phyloP scores from a whole-genome alignment of 2,113 vertebrate species.

The Struthio camelus region DNA sequence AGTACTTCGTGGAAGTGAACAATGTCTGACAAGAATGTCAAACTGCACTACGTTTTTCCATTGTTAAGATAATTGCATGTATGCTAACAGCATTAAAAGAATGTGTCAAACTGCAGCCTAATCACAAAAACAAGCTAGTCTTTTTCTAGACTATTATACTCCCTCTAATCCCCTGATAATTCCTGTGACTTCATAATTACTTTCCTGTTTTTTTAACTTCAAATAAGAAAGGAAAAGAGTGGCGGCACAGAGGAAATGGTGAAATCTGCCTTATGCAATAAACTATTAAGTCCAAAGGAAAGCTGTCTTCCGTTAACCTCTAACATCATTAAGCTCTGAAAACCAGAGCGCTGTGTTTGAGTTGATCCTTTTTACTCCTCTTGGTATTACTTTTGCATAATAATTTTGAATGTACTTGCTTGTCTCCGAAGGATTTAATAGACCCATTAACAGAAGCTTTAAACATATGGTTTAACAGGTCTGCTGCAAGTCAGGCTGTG shows the following conservation, averaged over 20 bases:
- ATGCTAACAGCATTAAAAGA: background rate
- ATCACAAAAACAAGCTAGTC: background rate
- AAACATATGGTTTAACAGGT: accelerated
- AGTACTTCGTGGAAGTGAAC: background rate
- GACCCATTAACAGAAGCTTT: background rate
- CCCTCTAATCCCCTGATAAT: background rate
- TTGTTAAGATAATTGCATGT: background rate
- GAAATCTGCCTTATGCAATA: background rate
- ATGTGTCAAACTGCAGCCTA: accelerated
- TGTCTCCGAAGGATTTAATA: background rate
- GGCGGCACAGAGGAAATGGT: background rate
- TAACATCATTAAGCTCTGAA: background rate
- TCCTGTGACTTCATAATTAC: background rate
- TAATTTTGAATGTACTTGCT: background rate
- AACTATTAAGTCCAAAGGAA: background rate
- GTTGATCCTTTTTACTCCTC: background rate
- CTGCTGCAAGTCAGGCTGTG: background rate
- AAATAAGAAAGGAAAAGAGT: background rate
- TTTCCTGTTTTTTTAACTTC: conserved; percentile 19
- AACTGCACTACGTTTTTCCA: accelerated
- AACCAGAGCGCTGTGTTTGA: background rate
- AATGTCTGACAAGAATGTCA: background rate
- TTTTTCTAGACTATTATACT: background rate
- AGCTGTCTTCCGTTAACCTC: background rate
- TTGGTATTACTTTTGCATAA: background rate